Evolutionary conservation across 2,797 vertebrate species (phyloP).

Genomic region (Ptychadena robeensis): DNA sequence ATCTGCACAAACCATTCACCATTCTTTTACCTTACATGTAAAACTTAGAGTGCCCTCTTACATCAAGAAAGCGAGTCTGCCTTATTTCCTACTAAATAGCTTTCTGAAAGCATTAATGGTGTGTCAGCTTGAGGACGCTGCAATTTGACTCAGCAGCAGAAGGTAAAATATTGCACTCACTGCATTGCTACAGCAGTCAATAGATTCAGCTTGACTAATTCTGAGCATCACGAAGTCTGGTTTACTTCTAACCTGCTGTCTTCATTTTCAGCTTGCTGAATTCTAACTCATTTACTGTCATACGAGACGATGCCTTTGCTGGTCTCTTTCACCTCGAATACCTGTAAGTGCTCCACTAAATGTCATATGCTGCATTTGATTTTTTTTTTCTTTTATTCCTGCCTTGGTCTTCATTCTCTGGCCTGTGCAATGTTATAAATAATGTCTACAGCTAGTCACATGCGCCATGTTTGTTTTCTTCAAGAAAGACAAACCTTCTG

Average conservation of each 20-base stretch:
- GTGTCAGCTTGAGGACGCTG: slow-evolving; percentile 9
- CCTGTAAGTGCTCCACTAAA: slow-evolving; percentile 83
- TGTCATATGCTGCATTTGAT: slow-evolving; percentile 45
- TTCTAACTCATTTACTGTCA: slow-evolving; percentile 91
- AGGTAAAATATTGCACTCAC: slow-evolving; percentile 46
- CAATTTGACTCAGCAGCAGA: slow-evolving; percentile 37
- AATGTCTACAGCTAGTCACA: background rate
- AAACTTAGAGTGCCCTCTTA: background rate
- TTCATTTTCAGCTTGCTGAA: slow-evolving; percentile 89
- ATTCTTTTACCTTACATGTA: slow-evolving; percentile 4
- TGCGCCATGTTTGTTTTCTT: background rate
- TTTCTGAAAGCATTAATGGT: slow-evolving; percentile 31
- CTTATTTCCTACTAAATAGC: slow-evolving; percentile 8
- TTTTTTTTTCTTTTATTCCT: slow-evolving; percentile 2
- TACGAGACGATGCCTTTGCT: slow-evolving; percentile 94
- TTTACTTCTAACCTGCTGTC: slow-evolving; percentile 63
- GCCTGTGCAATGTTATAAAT: slow-evolving; percentile 13
- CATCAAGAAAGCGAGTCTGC: background rate
- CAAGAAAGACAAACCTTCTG: no score
- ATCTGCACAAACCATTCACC: background rate
- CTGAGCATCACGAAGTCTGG: slow-evolving; percentile 59
- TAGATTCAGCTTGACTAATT: slow-evolving; percentile 62
- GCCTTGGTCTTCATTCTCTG: slow-evolving; percentile 21
- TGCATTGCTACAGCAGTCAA: slow-evolving; percentile 45
- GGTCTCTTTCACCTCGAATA: slow-evolving; percentile 97